Base-by-base conservation (phyloP, 1,140 invertebrate genomes). In the Bombus soroeensis region DNA sequence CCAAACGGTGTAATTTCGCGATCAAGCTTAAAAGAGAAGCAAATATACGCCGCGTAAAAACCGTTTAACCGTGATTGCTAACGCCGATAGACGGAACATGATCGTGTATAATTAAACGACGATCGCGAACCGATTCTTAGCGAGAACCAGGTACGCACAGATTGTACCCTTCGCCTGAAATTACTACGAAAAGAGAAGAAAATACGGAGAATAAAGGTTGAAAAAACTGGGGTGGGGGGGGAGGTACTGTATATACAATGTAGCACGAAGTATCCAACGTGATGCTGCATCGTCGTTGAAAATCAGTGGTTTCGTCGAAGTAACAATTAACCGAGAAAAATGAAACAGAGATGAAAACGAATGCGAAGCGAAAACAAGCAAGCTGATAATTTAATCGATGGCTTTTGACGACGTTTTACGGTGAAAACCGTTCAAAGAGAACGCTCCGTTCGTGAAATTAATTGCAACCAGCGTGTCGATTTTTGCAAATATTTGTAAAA, bases 1-100 rank as follows among this genome's bases (percentile, higher is more conserved):
- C 62, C 62, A 79, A 79, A 79, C 77, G 22, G 41, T 79, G 53
- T 68, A 79, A 79, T 79, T 79, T 79, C 77, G 22, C 39, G 77
- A 79, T 47, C 22, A 34, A 8, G 41, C 32, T 62, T 39, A 43
- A 78, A 62, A 78, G 59, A 22, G 34, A 66, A 32, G 37, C 41
- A 78, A 66, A 62, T 41, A 41, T 66, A n/a, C 32, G n/a, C 34
- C 41, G 39, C n/a, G 28, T 41, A 43, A 43, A 64, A 78, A 64
- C 37, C 59, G 41, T 79, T 79, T 79, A 79, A 8, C 41, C n/a
- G 59, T 68, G 62, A 66, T 79, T 25, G 41, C 41, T 47, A 79
- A 79, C 25, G 62, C 15, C 62, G 39, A 64, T 64, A 78, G 77
- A 68, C 47, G 47, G 62, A 47, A 66, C 62, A 79, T 37, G 62